Base-by-base conservation (phyloP, 23 tunicate genomes). In the Halocynthia aurantium region DNA sequence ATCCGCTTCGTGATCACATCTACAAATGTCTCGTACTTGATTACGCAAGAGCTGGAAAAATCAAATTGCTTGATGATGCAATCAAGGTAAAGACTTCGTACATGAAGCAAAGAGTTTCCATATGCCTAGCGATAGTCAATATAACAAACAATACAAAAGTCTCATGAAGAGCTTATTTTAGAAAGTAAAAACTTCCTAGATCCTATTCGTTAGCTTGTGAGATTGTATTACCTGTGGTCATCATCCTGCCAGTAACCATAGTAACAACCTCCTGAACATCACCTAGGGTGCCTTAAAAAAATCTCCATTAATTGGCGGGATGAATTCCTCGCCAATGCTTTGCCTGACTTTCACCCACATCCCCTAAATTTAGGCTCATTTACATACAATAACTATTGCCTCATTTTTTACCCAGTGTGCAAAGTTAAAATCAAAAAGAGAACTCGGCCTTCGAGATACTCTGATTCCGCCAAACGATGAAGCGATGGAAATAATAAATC, bases 401-500 rank as follows among this genome's bases (percentile, higher is more conserved):
- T 1, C 2, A 71, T 62, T 60, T 57, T 75, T 67, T 4, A 31
- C 44, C 0, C 65, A 91, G 97, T n/a, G 77, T 6, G 91, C 84
- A 15, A 85, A 85, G 52, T 11, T 62, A 22, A 91, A 91, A 84
- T 50, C 87, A 9, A 57, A 65, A 44, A 66, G 73, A 51, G 98
- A 92, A 71, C 80, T 92, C 61, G 98, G 98, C 7, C 79, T 92
- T 15, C 76, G 92, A 51, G 80, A 83, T 31, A 66, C 85, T 55
- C 53, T 92, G 53, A 80, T 82, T 57, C 98, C 98, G 7, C 98
- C 98, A 7, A 80, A 78, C 70, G 85, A 67, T 50, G 92, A 82
- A 69, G 80, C 73, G 49, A 68, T 92, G 85, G 82, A 71, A 10
- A 70, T 60, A 5, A 86, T 92, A 7, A 77, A 75, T 74, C 66